phyloP scores from a whole-genome alignment of 2,888 invertebrate species.

The Dryocosmus kuriphilus region DNA sequence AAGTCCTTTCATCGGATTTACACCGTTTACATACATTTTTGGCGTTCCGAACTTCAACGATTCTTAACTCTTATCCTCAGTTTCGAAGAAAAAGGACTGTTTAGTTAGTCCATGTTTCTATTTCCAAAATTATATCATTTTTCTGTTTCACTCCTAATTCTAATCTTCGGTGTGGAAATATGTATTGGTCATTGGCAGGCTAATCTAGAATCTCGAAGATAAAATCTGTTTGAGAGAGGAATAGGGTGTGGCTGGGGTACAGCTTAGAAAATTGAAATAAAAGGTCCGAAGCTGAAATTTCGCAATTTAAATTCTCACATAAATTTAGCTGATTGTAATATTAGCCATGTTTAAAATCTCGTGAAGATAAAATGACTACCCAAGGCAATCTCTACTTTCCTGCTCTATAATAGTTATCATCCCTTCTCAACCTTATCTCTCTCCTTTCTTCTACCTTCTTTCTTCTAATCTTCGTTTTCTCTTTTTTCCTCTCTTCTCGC shows the following conservation, averaged over 20 bases:
- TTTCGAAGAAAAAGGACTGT: background rate
- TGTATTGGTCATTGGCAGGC: background rate
- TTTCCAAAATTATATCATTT: background rate
- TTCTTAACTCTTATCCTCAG: background rate
- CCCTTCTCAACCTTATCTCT: constrained; percentile 31
- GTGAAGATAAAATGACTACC: constrained; percentile 29
- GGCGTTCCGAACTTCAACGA: background rate
- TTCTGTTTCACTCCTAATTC: background rate
- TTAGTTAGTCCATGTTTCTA: background rate
- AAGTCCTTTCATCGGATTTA: constrained; percentile 9
- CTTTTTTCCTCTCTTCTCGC: constrained; percentile 24
- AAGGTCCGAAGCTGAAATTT: background rate
- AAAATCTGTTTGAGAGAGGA: background rate
- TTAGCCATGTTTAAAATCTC: constrained; percentile 23
- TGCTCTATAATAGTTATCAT: constrained; percentile 38
- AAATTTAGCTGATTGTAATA: constrained; percentile 35
- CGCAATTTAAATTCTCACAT: constrained; percentile 29
- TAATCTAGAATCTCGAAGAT: background rate
- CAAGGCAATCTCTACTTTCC: constrained; percentile 30
- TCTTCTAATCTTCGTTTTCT: constrained; percentile 21
- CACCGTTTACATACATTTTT: constrained; percentile 3
- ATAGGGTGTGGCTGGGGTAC: background rate
- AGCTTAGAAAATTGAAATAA: constrained; percentile 1
- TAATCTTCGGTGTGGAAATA: background rate
- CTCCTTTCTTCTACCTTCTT: constrained; percentile 13